These are phyloP conservation scores for Bufo gargarizans DNA, from an alignment of 2,113 vertebrate genomes.

Conservation along the genomic window DNA sequence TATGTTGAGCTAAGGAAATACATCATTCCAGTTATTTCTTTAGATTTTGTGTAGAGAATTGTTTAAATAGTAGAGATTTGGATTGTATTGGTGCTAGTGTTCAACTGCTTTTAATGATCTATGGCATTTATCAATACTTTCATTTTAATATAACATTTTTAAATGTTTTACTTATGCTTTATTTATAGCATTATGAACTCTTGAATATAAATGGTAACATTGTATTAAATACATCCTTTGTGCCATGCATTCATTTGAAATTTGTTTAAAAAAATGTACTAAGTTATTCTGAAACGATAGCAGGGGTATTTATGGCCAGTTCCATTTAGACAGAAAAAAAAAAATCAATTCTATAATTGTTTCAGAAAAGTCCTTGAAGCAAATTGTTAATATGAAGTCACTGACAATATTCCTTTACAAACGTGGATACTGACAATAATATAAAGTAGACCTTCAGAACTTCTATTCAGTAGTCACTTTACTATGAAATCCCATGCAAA, in stretches of 20 bases:
- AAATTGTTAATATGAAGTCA: slow-evolving; percentile 10
- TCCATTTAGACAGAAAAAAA: background rate
- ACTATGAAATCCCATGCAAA: background rate
- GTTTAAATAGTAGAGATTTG: background rate
- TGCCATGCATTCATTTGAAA: background rate
- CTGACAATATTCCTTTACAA: background rate
- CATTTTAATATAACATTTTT: background rate
- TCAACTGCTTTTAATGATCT: background rate
- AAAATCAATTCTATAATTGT: slow-evolving; percentile 12
- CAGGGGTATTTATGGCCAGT: background rate
- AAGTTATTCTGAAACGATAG: background rate
- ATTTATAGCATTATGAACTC: background rate
- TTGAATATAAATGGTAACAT: background rate
- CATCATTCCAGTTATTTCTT: too few species aligned
- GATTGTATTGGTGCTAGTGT: too few species aligned
- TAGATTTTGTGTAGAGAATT: background rate
- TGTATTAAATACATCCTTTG: background rate
- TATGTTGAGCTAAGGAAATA: too few species aligned
- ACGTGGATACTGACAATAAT: background rate
- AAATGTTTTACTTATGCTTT: background rate
- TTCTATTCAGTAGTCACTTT: background rate
- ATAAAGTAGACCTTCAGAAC: slow-evolving; percentile 9
- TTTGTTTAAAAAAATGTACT: background rate
- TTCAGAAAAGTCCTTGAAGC: slow-evolving; percentile 29
- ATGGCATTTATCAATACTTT: background rate